These are phyloP conservation scores for Rutilus rutilus DNA, from an alignment of 2,113 vertebrate genomes.

Conservation along the genomic window DNA sequence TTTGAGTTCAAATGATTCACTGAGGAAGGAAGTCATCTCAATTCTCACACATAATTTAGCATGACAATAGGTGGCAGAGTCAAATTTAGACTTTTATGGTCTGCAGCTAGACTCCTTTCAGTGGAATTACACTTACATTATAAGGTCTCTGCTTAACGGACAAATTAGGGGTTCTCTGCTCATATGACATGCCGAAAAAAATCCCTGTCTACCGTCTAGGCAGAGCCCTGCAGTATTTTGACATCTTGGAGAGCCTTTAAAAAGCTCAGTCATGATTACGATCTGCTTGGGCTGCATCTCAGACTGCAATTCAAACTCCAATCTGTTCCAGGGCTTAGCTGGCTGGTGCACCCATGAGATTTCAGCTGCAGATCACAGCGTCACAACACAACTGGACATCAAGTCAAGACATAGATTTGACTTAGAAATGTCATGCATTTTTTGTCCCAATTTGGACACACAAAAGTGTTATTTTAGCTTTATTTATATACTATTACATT, in stretches of 20 bases:
- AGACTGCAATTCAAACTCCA: slow-evolving; percentile 50
- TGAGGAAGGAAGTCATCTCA: slow-evolving; percentile 30
- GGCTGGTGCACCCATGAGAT: slow-evolving; percentile 49
- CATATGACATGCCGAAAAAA: background rate
- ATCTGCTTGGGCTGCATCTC: slow-evolving; percentile 51
- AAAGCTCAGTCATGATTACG: slow-evolving; percentile 61
- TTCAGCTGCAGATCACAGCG: slow-evolving; percentile 11
- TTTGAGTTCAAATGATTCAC: slow-evolving; percentile 33
- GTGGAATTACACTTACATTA: background rate
- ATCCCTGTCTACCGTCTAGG: slow-evolving; percentile 6
- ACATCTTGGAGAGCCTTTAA: slow-evolving; percentile 57
- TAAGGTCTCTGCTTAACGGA: background rate
- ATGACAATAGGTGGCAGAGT: slow-evolving; percentile 9
- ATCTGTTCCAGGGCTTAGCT: slow-evolving; percentile 69
- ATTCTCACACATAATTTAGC: slow-evolving; percentile 17
- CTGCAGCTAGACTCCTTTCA: background rate
- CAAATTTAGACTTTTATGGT: background rate
- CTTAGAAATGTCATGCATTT: background rate
- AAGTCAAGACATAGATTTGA: background rate
- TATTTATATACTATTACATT: background rate
- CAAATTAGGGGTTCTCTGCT: background rate
- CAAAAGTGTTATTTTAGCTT: background rate
- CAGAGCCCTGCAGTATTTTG: slow-evolving; percentile 8
- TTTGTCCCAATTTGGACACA: background rate
- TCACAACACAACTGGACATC: background rate